These are phyloP conservation scores for Phylloscopus trochiloides DNA, from an alignment of 2,113 vertebrate genomes.

Conservation along the genomic window DNA sequence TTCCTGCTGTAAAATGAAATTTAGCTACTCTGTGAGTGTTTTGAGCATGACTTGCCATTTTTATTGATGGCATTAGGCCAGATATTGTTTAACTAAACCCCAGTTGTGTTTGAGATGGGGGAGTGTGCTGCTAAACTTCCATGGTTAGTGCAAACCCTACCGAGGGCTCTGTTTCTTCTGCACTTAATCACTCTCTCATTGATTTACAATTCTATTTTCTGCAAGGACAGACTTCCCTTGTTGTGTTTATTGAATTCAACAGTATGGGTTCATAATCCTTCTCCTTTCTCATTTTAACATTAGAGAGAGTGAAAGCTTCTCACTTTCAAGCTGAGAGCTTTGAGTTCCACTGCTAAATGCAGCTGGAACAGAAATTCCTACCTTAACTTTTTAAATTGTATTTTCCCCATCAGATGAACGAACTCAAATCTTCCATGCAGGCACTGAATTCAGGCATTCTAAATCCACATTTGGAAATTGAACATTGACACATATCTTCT, in stretches of 20 bases:
- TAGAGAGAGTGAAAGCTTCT: neutral
- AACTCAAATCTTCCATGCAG: neutral
- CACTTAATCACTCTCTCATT: conserved; percentile 34
- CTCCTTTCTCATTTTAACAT: conserved; percentile 24
- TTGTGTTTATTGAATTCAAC: conserved; percentile 51
- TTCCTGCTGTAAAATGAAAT: neutral
- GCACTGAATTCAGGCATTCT: neutral
- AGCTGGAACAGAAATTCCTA: neutral
- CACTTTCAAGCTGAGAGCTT: neutral
- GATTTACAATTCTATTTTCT: conserved; percentile 62
- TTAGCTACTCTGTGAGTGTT: neutral
- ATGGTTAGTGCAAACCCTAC: conserved; percentile 9
- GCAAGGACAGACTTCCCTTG: conserved; percentile 47
- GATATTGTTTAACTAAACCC: conserved; percentile 5
- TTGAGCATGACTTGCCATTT: neutral
- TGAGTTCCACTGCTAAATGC: neutral
- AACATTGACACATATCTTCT: conserved; percentile 9
- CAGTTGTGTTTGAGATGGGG: neutral
- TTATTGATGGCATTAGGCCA: neutral
- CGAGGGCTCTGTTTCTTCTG: neutral
- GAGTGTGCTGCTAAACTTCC: neutral
- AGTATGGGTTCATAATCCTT: conserved; percentile 32
- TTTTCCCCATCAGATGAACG: neutral
- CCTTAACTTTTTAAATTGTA: neutral
- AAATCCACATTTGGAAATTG: neutral